Base-by-base conservation (phyloP, 2,113 vertebrate species). In the Cavia porcellus region DNA sequence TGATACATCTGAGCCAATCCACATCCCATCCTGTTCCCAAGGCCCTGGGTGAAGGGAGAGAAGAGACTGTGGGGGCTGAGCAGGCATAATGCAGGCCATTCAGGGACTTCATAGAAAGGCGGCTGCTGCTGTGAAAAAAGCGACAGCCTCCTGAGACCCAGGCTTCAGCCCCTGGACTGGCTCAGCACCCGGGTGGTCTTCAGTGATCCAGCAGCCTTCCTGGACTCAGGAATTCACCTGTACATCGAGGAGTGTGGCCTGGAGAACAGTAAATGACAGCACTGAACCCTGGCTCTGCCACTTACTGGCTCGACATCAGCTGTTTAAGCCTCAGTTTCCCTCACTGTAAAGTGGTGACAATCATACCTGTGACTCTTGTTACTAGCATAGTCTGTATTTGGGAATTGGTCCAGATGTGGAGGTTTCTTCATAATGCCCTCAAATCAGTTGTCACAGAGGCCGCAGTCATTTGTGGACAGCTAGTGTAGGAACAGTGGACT, bases 251-350 rank as follows among this genome's bases (percentile, higher is more conserved):
- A 38, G 5, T 30, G 10, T 42, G 42, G 30, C 4, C 5, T 8
- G 19, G 64, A 52, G 50, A 77, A 28, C 47, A 19, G 20, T 14
- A 22, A 5, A 8, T 7, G n/a, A 25, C 0, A 35, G 13, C 1
- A 32, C 32, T 32, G 38, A 95, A 62, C 55, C 57, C 20, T 6
- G 62, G 13, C 55, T 72, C 57, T 82, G 30, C 24, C 45, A 3
- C 47, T 70, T 0, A 25, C 52, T 17, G 9, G 50, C 45, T 9
- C 5, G 1, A 4, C 6, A 30, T 12, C 15, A 52, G 15, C 5
- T 17, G 1, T 52, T 84, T 1, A 9, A 38, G 19, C 42, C 15
- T 79, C 32, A 28, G 25, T 55, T 35, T 47, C 55, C 83, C 14
- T 9, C 64, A 66, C 92, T 83, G 55, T 89, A 30, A 83, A 86